Percentiles rank a stretch among this genome's conserved stretches.
phyloP scores from a whole-genome alignment of 2,113 vertebrate species.

The Gopherus evgoodei region DNA sequence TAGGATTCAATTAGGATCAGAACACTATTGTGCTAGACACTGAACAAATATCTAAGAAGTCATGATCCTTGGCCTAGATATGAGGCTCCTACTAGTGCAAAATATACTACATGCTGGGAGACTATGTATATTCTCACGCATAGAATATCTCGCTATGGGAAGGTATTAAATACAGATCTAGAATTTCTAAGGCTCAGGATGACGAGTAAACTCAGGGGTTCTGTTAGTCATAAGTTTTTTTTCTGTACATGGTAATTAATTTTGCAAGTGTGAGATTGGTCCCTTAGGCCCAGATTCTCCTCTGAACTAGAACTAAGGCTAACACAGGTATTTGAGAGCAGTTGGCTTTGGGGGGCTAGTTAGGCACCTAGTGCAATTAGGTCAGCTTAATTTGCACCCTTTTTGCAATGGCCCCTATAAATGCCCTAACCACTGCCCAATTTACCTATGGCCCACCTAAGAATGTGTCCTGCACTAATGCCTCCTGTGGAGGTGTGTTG shows the following conservation, averaged over 20 bases:
- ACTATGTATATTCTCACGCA: background rate
- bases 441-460: background rate
- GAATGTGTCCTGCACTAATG: background rate
- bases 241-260: background rate
- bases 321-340: background rate
- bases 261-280: background rate
- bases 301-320: background rate
- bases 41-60: background rate
- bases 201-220: background rate
- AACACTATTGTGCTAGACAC: background rate
- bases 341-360: background rate
- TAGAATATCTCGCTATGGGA: background rate
- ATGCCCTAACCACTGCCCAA: background rate
- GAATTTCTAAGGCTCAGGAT: background rate
- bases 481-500: background rate
- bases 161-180: background rate
- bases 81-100: background rate
- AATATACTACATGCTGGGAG: background rate
- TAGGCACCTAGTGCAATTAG: background rate
- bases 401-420: too few species aligned
- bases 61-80: background rate
- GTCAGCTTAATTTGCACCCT: too few species aligned
- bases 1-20: background rate
- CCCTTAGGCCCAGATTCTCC: background rate
- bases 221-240: background rate